Conservation (phyloP, 2,797 vertebrate species). For the Aselliscus stoliczkanus region DNA sequence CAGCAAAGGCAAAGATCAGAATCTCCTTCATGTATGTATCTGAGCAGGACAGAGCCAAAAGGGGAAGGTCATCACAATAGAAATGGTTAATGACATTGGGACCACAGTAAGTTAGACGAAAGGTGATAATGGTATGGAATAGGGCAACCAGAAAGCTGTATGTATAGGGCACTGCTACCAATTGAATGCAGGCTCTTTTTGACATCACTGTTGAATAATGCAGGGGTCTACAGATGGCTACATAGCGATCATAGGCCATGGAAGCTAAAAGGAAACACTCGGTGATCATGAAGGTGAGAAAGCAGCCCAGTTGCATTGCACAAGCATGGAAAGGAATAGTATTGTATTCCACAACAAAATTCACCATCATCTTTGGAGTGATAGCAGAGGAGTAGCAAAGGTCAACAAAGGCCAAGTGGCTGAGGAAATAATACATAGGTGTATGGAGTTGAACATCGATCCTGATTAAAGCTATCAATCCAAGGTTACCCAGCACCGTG, state of each 20-base stretch:
- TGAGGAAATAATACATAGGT: constrained; percentile 69
- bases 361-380: constrained; percentile 68
- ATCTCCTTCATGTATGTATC: constrained; percentile 62
- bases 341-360: constrained; percentile 53
- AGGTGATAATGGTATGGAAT: constrained; percentile 59
- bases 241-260: constrained; percentile 70
- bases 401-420: constrained; percentile 70
- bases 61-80: constrained; percentile 65
- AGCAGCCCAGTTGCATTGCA: constrained; percentile 64
- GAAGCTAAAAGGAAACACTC: constrained; percentile 69
- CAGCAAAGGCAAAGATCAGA: constrained; percentile 68
- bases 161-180: constrained; percentile 50
- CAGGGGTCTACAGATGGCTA: constrained; percentile 66
- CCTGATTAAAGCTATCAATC: constrained; percentile 61
- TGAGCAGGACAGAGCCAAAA: constrained; percentile 63
- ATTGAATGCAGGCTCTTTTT: background rate
- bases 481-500: constrained; percentile 65
- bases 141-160: constrained; percentile 48
- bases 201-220: constrained; percentile 64
- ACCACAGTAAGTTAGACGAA: constrained; percentile 62
- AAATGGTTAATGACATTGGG: constrained; percentile 69
- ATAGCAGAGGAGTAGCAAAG: constrained; percentile 59
- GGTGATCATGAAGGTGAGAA: constrained; percentile 56
- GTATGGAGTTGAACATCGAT: constrained; percentile 54
- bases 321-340: constrained; percentile 52